Evolutionary conservation across 2,888 invertebrate genomes (phyloP), one percentile per base, ranked within the genome.

Genomic region (Linnaemya vulpina): DNA sequence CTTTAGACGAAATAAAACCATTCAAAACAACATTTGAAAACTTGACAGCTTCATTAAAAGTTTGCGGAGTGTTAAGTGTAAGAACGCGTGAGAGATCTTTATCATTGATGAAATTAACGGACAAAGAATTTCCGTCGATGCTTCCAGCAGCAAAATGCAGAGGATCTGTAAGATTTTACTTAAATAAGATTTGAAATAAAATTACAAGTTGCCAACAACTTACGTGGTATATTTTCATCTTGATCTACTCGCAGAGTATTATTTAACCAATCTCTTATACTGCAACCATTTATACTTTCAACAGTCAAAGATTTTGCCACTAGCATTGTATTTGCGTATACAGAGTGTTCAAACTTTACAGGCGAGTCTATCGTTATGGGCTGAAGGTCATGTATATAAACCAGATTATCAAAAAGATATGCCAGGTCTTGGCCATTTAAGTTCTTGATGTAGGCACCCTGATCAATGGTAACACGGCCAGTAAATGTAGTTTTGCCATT

Each of bases 11-110:
- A 2, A 93, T 85, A 2, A 85, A 58, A 1, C 80, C 87, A 7
- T 87, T 86, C 1, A 93, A 90, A 60, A 89, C 87, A 11, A 94
- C 80, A 81, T 93, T 90, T 0, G 87, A 88, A 65, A 94, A 91
- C 0, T 87, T 74, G 0, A 94, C 82, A 20, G 88, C 86, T 10
- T 89, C 87, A 0, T 89, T 88, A 20, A 94, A 91, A 43, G 89
- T 89, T 89, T 94, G 94, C 11, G 93, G 88, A 0, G 92, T 92
- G 76, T 93, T 89, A 30, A 94, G 87, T 0, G 94, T 93, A 43
- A 95, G 90, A 5, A 94, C 75, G 9, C 89, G 87, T 0, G 91
- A 90, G 86, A 94, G 90, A 84, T 93, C 89, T 15, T 94, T 86
- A 17, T 92, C 90, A 87, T 95, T 95, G 4, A 94, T 81, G 55